These are phyloP conservation scores for Argyresthia albistria DNA, from an alignment of 2,888 invertebrate species.

Conservation along the genomic window DNA sequence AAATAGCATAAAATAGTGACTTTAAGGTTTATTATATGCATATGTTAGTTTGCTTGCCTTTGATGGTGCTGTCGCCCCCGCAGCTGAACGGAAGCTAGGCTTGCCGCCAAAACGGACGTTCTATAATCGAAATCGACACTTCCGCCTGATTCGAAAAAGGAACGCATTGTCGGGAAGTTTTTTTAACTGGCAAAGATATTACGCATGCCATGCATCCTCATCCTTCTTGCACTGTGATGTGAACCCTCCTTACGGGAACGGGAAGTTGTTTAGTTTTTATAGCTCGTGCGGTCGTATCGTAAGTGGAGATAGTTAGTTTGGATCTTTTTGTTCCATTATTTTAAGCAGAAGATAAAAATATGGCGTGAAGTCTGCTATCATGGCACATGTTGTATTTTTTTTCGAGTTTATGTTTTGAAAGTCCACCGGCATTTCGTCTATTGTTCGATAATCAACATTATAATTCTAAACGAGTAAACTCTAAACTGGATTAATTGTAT, in stretches of 20 bases:
- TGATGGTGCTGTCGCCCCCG: not conserved
- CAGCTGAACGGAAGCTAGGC: constrained; percentile 29
- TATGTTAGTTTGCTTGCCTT: no score
- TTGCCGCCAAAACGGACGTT: constrained; percentile 32
- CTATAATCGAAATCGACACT: constrained; percentile 46
- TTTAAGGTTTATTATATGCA: no score
- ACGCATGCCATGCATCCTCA: constrained; percentile 10
- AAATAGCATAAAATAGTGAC: no score
- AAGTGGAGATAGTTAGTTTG: not conserved
- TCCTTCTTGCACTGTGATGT: not conserved
- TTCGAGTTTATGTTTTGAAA: not conserved
- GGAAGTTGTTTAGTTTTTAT: constrained; percentile 3
- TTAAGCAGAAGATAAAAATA: not conserved
- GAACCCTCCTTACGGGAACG: not conserved
- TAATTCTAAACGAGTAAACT: no score
- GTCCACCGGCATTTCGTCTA: no score
- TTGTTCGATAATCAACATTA: no score
- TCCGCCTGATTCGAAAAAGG: constrained; percentile 36
- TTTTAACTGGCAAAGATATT: constrained; percentile 16
- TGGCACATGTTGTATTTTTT: not conserved
- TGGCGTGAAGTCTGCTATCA: not conserved
- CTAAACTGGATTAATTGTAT: no score
- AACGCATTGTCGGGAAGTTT: constrained; percentile 25
- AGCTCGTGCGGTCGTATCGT: not conserved
- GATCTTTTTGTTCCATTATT: not conserved